A percentile compares a stretch with the other conserved stretches of the same genome.
Conservation (phyloP, 2,113 vertebrate genomes). For the Prunella fulvescens region DNA sequence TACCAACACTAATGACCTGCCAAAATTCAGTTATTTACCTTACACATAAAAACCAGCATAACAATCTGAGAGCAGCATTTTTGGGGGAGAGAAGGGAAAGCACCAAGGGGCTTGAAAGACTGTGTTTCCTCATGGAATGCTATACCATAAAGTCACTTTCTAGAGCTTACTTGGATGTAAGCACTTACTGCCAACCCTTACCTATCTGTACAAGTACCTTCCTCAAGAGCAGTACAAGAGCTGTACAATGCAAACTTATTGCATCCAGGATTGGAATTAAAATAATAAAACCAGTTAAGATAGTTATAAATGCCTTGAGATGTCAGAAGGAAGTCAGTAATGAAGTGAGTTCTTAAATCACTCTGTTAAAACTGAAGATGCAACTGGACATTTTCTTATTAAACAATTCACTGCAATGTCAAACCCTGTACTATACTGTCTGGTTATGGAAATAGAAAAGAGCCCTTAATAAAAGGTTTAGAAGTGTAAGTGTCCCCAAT, state of each 20-base stretch:
- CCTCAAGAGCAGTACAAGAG: background rate
- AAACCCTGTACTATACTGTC: background rate
- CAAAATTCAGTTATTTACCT: background rate
- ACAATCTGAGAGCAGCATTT: background rate
- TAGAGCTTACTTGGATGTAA: background rate
- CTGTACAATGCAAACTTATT: background rate
- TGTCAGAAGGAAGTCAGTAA: background rate
- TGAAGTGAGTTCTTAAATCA: background rate
- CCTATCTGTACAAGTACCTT: background rate
- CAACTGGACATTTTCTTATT: background rate
- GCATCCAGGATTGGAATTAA: background rate
- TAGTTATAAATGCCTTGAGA: background rate
- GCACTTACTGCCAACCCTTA: background rate
- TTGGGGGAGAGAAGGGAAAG: background rate
- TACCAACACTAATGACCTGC: background rate
- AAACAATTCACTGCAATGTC: background rate
- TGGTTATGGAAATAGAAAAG: background rate
- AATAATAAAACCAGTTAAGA: background rate
- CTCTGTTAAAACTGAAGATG: background rate
- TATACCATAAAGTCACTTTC: background rate
- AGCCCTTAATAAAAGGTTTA: background rate
- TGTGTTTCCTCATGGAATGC: background rate
- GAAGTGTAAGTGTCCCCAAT: background rate
- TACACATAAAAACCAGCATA: background rate
- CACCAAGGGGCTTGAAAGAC: background rate